These are phyloP conservation scores for Fabriciana adippe DNA, from an alignment of 2,888 invertebrate species.

Conservation along the genomic window DNA sequence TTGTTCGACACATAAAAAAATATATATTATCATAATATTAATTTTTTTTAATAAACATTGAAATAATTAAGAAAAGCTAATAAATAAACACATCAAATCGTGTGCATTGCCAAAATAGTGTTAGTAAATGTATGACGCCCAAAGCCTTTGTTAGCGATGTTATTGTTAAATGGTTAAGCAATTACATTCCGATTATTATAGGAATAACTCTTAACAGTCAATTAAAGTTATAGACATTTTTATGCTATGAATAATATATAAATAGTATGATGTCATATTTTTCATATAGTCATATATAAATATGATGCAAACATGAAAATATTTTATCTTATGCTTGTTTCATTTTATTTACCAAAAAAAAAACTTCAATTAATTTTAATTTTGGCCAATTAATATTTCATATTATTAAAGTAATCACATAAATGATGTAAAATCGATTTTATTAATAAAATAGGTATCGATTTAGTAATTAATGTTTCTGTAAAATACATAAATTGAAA, in stretches of 20 bases:
- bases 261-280: slow-evolving; percentile 4
- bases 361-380: too few relatives aligned
- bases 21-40: too few relatives aligned
- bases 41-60: background rate
- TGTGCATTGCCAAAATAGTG: slow-evolving; percentile 8
- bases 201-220: background rate
- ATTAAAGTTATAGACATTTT: background rate
- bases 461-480: background rate
- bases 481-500: background rate
- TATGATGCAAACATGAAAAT: too few relatives aligned
- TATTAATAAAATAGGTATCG: too few relatives aligned
- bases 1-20: too few relatives aligned
- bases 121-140: slow-evolving; percentile 27
- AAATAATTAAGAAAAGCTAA: background rate
- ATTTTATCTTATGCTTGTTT: too few relatives aligned
- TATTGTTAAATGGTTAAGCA: slow-evolving; percentile 11
- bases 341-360: too few relatives aligned
- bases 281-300: background rate
- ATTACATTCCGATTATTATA: slow-evolving; percentile 15
- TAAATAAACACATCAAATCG: background rate
- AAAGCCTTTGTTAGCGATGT: slow-evolving; percentile 32
- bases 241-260: background rate
- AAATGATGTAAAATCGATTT: too few relatives aligned
- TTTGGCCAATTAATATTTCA: too few relatives aligned
- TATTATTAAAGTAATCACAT: too few relatives aligned